These are phyloP conservation scores for Periphyllus acericola DNA, from an alignment of 2,888 invertebrate genomes.

Conservation along the genomic window DNA sequence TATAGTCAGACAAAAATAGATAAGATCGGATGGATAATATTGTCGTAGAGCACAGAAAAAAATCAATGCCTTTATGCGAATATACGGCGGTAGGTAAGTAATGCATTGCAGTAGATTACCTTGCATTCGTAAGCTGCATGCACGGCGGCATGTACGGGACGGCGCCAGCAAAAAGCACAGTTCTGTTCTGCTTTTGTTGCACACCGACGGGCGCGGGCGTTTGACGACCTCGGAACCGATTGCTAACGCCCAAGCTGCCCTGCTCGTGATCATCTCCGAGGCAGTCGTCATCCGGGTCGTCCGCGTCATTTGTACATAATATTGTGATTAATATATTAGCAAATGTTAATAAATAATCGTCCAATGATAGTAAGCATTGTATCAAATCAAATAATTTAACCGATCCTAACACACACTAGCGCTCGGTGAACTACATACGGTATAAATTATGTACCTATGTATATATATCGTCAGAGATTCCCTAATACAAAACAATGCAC, in stretches of 20 bases:
- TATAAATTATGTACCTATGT: background rate
- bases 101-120: background rate
- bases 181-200: constrained; percentile 18
- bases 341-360: too few species aligned
- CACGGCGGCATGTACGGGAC: constrained; percentile 32
- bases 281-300: background rate
- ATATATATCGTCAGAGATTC: too few species aligned
- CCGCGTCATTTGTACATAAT: background rate
- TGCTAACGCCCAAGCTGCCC: background rate
- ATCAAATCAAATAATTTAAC: background rate
- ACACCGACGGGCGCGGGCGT: background rate
- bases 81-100: too few species aligned
- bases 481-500: too few species aligned
- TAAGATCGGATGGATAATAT: too few species aligned
- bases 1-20: too few species aligned
- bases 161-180: constrained; percentile 12
- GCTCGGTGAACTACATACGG: background rate
- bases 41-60: too few species aligned
- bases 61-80: too few species aligned
- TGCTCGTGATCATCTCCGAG: background rate
- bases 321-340: too few species aligned
- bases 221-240: background rate
- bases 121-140: constrained; percentile 42
- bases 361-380: too few species aligned
- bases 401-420: background rate